phyloP scores from a whole-genome alignment of 2,797 vertebrate genomes.

The Falco berigora region DNA sequence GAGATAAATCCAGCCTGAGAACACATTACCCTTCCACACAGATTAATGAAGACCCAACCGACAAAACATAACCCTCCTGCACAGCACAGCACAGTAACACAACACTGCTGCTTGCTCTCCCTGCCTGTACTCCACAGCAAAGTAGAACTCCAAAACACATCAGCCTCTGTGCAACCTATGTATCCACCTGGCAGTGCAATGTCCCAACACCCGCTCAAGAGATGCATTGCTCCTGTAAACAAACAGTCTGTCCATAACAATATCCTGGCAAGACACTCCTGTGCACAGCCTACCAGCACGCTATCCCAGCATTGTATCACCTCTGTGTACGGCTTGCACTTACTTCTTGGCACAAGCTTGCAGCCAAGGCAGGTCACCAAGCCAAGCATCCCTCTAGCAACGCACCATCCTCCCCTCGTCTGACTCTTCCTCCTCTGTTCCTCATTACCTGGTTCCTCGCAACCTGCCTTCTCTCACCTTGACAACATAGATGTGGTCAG shows the following conservation, averaged over 20 bases:
- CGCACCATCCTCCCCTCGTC: not conserved
- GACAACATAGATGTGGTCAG: constrained; percentile 93
- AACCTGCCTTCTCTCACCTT: constrained; percentile 77
- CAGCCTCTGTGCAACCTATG: not conserved
- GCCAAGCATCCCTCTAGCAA: not conserved
- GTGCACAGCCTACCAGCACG: not conserved
- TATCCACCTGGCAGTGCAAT: not conserved
- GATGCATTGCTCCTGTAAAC: not conserved
- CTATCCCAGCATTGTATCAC: not conserved
- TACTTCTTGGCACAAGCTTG: not conserved
- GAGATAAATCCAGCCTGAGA: not conserved
- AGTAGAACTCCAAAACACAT: not conserved
- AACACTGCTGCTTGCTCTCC: not conserved
- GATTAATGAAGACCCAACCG: not conserved
- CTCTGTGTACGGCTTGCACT: not conserved
- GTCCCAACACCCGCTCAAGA: not conserved
- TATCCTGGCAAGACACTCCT: not conserved
- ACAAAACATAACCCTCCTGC: not conserved
- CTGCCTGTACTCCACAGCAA: not conserved
- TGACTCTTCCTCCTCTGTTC: not conserved
- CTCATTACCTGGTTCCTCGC: not conserved
- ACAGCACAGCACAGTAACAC: not conserved
- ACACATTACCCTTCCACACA: not conserved
- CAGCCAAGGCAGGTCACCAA: not conserved
- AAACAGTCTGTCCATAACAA: not conserved